Evolutionary conservation across 2,888 invertebrate genomes (phyloP), one percentile per base, ranked within the genome.

Genomic region (Adelognathus sp.): DNA sequence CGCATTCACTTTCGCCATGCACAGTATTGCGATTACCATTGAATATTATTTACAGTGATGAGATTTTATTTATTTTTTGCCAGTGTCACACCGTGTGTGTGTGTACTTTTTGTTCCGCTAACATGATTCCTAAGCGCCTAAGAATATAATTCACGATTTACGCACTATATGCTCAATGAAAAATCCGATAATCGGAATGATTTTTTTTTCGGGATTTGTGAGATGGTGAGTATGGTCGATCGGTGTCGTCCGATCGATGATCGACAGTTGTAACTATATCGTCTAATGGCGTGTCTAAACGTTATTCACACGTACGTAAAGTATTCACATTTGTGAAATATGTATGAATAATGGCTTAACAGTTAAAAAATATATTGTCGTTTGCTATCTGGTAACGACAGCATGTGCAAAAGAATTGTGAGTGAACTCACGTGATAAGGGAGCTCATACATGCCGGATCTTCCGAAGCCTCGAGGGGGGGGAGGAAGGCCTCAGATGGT

Each of bases 401-500:
- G 21, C 73, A 78, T 86, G 86, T 86, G 86, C 86, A 85, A 31
- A 63, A 69, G 50, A 86, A 86, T 80, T 89, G 90, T 90, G 90
- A 90, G 89, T 86, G 85, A 87, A 90, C 90, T 90, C 90, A 90
- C 90, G 90, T 90, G 90, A 85, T 82, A 83, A 84, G 81, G 82
- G 83, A 82, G 83, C 78, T 82, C 84, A 81, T 85, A 87, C 90
- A 91, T 91, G 91, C 90, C 90, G 89, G 89, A 90, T 88, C 88
- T 86, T 89, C 88, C 86, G 86, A 88, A 89, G 89, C 89, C 88
- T 88, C 88, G 83, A 3, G 60, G 75, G 66, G n/a, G n/a, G n/a
- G n/a, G n/a, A n/a, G n/a, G n/a, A 85, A 87, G 89, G 90, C 90
- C 90, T 91, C 90, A 91, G 91, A 89, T 87, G 90, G 89, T 89